Base-by-base conservation (phyloP, 2,888 invertebrate genomes). In the Pantelozetes paolii region DNA sequence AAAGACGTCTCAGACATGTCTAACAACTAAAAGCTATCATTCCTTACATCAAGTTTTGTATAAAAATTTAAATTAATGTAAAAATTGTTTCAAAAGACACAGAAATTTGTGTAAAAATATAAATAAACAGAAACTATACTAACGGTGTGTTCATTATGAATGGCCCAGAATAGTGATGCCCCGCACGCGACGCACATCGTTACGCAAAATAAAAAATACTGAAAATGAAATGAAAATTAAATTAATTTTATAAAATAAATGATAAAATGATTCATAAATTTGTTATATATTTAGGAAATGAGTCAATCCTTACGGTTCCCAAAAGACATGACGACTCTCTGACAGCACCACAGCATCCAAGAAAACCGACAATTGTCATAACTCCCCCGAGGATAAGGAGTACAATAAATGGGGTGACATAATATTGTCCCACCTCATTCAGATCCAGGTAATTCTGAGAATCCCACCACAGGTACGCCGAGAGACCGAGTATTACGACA, bases 301-400 rank as follows among this genome's bases (percentile, higher is more conserved):
- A n/a, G n/a, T n/a, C n/a, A n/a, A n/a, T n/a, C n/a, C 88, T 86
- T 83, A 91, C 90, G 81, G 87, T 85, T 76, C 88, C 86, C 59
- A 94, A 86, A 84, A 90, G 86, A 81, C 90, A 90, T 80, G 88
- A 89, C 26, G 89, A 90, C 82, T 90, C 89, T 79, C 87, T 87
- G 76, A 89, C 86, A 9, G 92, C 90, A 45, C 92, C 92, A 80
- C 89, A 90, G 81, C 92, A 92, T 73, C 92, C 93, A 64, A 92
- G 85, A 82, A 91, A 89, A 20, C 90, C 89, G 32, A 91, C 88
- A 57, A 91, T 81, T 75, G 90, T 86, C 82, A 92, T 87, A 71
- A 91, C 83, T 50, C 87, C 83, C 8, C 92, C 92, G 74, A 89
- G 87, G 32, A 86, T 86, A 76, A 92, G 84, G 76, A 92, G 85